These are phyloP conservation scores for Labrus mixtus DNA, from an alignment of 2,113 vertebrate genomes.

Conservation along the genomic window DNA sequence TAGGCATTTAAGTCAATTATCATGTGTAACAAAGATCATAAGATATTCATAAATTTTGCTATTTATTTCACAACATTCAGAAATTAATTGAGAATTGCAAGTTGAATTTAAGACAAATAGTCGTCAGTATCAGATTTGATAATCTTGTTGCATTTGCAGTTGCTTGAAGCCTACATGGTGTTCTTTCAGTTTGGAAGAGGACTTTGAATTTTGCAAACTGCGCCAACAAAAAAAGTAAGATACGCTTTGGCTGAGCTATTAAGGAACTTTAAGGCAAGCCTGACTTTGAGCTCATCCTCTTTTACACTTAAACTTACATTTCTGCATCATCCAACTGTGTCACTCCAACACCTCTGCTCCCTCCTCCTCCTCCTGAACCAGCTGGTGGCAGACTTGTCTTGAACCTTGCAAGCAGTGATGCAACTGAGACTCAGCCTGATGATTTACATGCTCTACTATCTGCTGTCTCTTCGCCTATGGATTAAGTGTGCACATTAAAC, in stretches of 20 bases:
- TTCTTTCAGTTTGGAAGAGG: background rate
- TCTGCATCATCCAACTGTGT: conserved; percentile 11
- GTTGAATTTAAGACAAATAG: too few species aligned
- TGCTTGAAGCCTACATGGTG: background rate
- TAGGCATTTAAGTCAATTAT: too few species aligned
- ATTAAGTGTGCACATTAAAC: background rate
- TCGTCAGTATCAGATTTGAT: background rate
- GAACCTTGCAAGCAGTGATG: conserved; percentile 32
- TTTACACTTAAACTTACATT: background rate
- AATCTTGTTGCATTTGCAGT: background rate
- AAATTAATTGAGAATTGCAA: too few species aligned
- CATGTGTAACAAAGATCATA: too few species aligned
- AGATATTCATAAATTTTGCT: too few species aligned
- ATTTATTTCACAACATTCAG: too few species aligned
- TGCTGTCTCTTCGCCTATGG: background rate
- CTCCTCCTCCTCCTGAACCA: conserved; percentile 43
- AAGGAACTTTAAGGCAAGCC: background rate
- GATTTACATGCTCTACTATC: background rate
- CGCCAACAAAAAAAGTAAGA: background rate
- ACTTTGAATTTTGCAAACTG: background rate
- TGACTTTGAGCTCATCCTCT: background rate
- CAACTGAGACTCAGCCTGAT: conserved; percentile 38
- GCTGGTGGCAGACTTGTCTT: conserved; percentile 72
- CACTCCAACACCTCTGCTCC: conserved; percentile 15
- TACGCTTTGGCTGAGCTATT: background rate